phyloP scores from a whole-genome alignment of 1,140 invertebrate species.

The Ceratina australensis region DNA sequence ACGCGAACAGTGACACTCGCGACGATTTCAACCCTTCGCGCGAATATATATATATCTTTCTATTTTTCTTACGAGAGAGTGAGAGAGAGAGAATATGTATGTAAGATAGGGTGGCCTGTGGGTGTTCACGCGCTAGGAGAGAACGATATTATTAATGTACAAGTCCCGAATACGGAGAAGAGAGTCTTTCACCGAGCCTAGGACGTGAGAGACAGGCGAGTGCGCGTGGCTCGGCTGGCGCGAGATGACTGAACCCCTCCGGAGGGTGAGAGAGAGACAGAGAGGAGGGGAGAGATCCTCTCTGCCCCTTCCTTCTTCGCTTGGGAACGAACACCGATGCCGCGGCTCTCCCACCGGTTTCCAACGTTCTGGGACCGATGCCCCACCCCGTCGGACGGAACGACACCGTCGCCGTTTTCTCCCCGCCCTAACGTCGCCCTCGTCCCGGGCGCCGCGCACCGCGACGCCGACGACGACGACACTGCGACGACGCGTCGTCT shows the following conservation, averaged over 20 bases:
- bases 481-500: slow-evolving; percentile 27
- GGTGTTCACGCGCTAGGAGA: too few relatives aligned
- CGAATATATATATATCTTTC: too few relatives aligned
- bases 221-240: slow-evolving; percentile 75
- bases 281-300: slow-evolving; percentile 50
- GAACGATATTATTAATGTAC: too few relatives aligned
- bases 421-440: slow-evolving; percentile 55
- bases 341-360: slow-evolving; percentile 48
- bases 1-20: too few relatives aligned
- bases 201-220: slow-evolving; percentile 47
- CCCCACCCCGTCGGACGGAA: slow-evolving; percentile 57
- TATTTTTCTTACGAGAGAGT: too few relatives aligned
- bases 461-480: too few relatives aligned
- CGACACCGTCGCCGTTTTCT: slow-evolving; percentile 59
- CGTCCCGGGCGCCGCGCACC: slow-evolving; percentile 22
- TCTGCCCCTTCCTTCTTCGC: slow-evolving; percentile 39
- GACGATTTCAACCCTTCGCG: too few relatives aligned
- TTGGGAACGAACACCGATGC: slow-evolving; percentile 38
- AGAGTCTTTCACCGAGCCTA: slow-evolving; percentile 55
- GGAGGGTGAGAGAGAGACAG: slow-evolving; percentile 65
- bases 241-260: slow-evolving; percentile 76
- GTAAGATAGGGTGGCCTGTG: too few relatives aligned
- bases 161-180: background rate
- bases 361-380: slow-evolving; percentile 32
- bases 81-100: too few relatives aligned